Percentiles rank a stretch among this genome's conserved stretches.
phyloP scores from a whole-genome alignment of 2,888 invertebrate species.

The Girardia tigrina region DNA sequence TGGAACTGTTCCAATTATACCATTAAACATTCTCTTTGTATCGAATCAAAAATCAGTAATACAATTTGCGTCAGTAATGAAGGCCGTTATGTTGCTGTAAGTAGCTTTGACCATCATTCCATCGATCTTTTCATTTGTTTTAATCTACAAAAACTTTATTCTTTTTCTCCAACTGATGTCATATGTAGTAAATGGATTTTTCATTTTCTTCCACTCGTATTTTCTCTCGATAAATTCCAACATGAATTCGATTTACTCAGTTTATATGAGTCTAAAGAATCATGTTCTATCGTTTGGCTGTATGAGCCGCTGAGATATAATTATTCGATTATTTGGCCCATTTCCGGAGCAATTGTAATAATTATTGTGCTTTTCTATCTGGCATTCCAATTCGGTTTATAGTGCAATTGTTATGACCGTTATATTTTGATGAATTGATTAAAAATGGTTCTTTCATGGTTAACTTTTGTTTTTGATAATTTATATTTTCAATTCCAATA shows the following conservation, averaged over 20 bases:
- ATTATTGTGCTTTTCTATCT: neutral
- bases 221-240: neutral
- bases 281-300: neutral
- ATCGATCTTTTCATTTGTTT: neutral
- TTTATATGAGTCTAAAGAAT: neutral
- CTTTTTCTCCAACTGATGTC: neutral
- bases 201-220: neutral
- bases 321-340: neutral
- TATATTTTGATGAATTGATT: too few species aligned
- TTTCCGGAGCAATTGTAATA: neutral
- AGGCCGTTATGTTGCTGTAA: neutral
- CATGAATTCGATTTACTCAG: constrained; percentile 1
- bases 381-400: neutral
- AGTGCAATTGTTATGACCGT: too few species aligned
- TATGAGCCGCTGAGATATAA: neutral
- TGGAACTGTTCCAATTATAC: neutral
- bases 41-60: neutral
- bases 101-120: neutral
- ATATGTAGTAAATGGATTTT: neutral
- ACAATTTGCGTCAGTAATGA: neutral
- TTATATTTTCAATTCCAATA: too few species aligned
- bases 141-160: neutral
- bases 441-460: too few species aligned
- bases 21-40: neutral
- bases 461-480: too few species aligned